phyloP scores from a whole-genome alignment of 2,797 vertebrate genomes.

The Hypotaenidia philippensis region DNA sequence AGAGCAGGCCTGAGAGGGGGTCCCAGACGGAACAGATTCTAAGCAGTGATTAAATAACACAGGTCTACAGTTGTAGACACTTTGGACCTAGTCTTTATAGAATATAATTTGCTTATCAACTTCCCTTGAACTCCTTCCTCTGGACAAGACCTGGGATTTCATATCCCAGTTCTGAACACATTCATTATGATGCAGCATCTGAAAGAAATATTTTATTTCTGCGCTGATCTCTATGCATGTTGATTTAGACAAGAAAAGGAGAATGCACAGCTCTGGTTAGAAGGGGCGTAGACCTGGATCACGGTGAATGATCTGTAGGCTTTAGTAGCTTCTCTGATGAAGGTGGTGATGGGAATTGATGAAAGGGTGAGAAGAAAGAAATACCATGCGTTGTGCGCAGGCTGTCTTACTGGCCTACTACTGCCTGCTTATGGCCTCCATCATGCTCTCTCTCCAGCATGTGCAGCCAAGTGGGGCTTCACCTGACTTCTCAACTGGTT shows the following conservation, averaged over 20 bases:
- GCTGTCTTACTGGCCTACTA: not conserved
- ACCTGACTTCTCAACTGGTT: not conserved
- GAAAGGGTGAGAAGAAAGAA: not conserved
- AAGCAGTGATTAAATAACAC: not conserved
- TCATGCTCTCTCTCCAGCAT: not conserved
- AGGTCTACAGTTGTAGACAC: not conserved
- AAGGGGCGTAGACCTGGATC: not conserved
- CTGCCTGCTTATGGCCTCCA: not conserved
- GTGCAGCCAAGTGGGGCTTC: not conserved
- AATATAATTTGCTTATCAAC: not conserved
- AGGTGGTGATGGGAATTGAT: not conserved
- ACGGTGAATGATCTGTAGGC: not conserved
- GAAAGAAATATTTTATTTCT: not conserved
- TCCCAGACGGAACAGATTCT: not conserved
- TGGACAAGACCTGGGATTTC: not conserved
- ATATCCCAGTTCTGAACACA: not conserved
- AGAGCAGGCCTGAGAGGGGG: not conserved
- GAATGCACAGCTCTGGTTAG: not conserved
- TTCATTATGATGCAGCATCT: not conserved
- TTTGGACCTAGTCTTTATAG: not conserved
- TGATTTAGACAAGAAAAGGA: not conserved
- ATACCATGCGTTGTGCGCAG: not conserved
- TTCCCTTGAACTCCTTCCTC: not conserved
- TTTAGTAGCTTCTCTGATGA: not conserved
- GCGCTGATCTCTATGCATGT: not conserved